Percentiles rank a stretch among this genome's conserved stretches.
Conservation (phyloP, 2,113 vertebrate genomes). For the Plestiodon gilberti region DNA sequence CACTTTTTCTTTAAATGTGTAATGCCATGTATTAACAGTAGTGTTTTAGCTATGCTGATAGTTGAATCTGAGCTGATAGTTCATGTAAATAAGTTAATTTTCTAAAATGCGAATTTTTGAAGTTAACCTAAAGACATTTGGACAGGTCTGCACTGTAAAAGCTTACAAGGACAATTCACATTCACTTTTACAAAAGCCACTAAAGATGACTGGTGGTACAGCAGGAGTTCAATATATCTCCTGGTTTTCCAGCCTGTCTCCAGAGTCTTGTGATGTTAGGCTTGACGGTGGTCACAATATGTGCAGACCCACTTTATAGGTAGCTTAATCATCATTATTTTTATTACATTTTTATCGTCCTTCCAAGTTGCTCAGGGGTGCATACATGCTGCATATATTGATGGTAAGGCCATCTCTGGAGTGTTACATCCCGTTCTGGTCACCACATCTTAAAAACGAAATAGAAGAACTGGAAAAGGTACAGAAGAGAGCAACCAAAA, state of each 20-base stretch:
- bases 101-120: background rate
- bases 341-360: too few species aligned
- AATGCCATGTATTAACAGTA: background rate
- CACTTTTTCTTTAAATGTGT: background rate
- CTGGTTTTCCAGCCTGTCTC: background rate
- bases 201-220: background rate
- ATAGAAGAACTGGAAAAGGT: too few species aligned
- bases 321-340: too few species aligned
- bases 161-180: background rate
- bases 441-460: too few species aligned
- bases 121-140: background rate
- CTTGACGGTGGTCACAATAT: background rate
- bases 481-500: too few species aligned
- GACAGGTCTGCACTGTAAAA: background rate
- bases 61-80: too few species aligned
- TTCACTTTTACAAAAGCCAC: background rate
- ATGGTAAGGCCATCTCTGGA: too few species aligned
- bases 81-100: background rate
- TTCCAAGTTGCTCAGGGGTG: too few species aligned
- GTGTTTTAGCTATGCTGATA: background rate
- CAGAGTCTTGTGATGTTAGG: background rate
- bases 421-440: too few species aligned
- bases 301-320: background rate
- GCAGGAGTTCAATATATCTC: background rate
- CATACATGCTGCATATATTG: too few species aligned